Evolutionary conservation across 2,113 vertebrate species (phyloP), one percentile per base, ranked within the genome.

Genomic region (Balaeniceps rex): DNA sequence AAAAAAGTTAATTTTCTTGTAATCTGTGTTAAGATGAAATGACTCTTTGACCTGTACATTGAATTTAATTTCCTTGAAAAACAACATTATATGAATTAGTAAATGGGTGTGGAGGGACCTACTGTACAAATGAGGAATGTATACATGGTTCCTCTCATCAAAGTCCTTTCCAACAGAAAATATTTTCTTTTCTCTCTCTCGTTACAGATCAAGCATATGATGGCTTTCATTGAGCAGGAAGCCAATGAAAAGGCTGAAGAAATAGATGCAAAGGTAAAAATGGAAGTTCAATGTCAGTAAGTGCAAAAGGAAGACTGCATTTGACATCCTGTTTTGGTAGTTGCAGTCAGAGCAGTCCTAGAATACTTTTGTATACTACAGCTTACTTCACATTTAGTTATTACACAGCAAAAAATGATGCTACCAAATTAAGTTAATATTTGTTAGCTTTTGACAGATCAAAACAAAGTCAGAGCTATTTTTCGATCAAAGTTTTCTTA

Each of bases 181-280:
- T 33, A 9, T 25, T 88, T 88, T 52, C 9, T 76, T 69, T 61
- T 79, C 19, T 94, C 33, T 93, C 54, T 97, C 80, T 34, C 52
- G 4, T 94, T 89, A 24, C 85, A 99, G 99, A 99, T 99, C 97
- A 99, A 99, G 91, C 99, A 99, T 96, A 99, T 99, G 99, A 99
- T 99, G 99, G 99, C 99, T 98, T 99, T 99, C 98, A 99, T 99
- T 33, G 99, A 99, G 94, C 99, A 99, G 97, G 99, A 99, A 98
- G 99, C 99, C 97, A 99, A 99, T 91, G 99, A 99, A 97, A 99
- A 99, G 96, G 99, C 99, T 76, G 99, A 99, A 96, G 99, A 99
- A 97, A 99, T 99, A 80, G 99, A 99, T 96, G 99, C 99, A 76
- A 99, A 99, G 99, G 99, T 99, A 97, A 98, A 95, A 90, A 77